These are phyloP conservation scores for Nasonia longicornis DNA, from an alignment of 1,140 invertebrate genomes.

Conservation along the genomic window DNA sequence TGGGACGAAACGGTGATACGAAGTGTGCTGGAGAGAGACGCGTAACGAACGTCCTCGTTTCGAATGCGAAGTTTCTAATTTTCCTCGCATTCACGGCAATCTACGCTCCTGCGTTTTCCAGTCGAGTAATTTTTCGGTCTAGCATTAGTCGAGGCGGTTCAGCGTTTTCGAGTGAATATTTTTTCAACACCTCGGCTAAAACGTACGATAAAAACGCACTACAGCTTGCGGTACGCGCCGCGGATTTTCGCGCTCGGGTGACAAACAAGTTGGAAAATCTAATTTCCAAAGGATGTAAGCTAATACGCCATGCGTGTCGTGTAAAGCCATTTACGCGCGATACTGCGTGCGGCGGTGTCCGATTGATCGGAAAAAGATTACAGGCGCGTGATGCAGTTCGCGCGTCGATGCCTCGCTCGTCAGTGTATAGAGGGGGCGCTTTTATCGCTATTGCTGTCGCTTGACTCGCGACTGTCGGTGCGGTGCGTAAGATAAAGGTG, in stretches of 20 bases:
- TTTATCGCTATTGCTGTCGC: background rate
- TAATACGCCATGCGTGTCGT: background rate
- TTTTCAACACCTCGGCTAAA: no score
- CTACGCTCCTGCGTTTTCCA: no score
- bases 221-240: background rate
- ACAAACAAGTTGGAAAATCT: background rate
- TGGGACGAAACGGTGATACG: no score
- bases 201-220: background rate
- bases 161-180: no score
- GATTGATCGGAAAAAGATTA: constrained; percentile 8
- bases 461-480: background rate
- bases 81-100: no score
- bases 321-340: background rate
- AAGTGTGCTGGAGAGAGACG: no score
- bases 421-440: background rate
- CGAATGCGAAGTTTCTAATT: no score
- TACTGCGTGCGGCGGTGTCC: background rate
- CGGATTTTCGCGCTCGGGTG: background rate
- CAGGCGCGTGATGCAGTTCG: background rate
- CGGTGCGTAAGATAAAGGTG: background rate
- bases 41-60: no score
- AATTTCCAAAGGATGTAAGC: background rate
- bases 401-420: background rate
- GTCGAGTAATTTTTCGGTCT: no score
- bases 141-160: no score